These are phyloP conservation scores for Papilio polyxenes DNA, from an alignment of 1,140 invertebrate genomes.

Conservation along the genomic window DNA sequence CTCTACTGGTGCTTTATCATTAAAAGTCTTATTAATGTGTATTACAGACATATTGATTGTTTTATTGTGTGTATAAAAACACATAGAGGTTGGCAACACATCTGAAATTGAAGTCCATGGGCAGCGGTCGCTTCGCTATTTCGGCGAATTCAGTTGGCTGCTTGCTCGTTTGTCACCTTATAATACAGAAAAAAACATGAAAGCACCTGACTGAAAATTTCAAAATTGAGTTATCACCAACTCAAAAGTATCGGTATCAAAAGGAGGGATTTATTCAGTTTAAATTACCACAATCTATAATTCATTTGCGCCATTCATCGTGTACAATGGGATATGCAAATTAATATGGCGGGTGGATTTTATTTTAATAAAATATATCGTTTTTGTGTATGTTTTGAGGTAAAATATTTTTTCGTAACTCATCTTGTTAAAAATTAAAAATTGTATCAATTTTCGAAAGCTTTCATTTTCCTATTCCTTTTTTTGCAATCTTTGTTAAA, in stretches of 20 bases:
- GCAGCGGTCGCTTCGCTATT: no score
- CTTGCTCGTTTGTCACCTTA: no score
- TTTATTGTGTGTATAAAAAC: no score
- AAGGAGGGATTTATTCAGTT: not conserved
- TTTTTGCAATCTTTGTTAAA: constrained; percentile 43
- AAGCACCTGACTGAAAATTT: not conserved
- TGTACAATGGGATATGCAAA: not conserved
- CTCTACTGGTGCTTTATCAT: no score
- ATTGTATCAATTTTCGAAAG: constrained; percentile 9
- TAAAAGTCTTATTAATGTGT: no score
- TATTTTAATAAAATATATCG: constrained; percentile 9
- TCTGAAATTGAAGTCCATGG: no score
- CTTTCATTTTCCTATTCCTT: constrained; percentile 17
- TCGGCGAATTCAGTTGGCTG: no score
- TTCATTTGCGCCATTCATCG: not conserved
- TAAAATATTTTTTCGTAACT: not conserved
- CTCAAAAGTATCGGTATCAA: not conserved
- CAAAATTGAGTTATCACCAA: not conserved
- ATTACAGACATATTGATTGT: no score
- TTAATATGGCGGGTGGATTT: not conserved
- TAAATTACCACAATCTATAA: not conserved
- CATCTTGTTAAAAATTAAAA: not conserved
- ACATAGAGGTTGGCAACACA: no score
- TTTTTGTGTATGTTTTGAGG: not conserved
- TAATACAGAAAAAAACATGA: no score